Base-by-base conservation (phyloP, 2,113 vertebrate genomes). In the Sterna hirundo region DNA sequence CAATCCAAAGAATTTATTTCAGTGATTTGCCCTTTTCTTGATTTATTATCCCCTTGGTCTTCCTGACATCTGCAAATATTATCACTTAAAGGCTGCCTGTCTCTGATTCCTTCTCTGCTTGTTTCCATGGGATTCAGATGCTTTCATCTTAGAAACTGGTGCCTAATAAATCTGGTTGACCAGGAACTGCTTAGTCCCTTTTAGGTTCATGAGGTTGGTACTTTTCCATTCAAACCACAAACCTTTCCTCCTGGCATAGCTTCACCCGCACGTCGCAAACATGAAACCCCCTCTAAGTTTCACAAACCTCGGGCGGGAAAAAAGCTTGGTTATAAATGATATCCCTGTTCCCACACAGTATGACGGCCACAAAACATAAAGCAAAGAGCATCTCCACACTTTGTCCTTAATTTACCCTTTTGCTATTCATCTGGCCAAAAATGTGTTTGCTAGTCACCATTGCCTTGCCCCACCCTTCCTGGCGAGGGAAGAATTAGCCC, bases 101-200 rank as follows among this genome's bases (percentile, higher is more conserved):
- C 58, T 94, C 64, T 52, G 51, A 52, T 27, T 89, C 26, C 12
- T 83, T 68, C 62, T 68, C 57, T 89, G 61, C 74, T 96, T 89
- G 57, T 96, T 95, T 93, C 89, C 57, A 72, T 85, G 61, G 77
- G 44, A 94, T 95, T 96, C 65, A 60, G 60, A 54, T 3, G 20
- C 65, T 94, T 95, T 91, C 23, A 86, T 83, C 83, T 88, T 55
- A 62, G 76, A 89, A 91, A 86, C 29, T 44, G 38, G 19, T 36
- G 52, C 65, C 60, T 84, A 78, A 93, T 81, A 94, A 55, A 91
- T 66, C 55, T 66, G 25, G 10, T 21, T 81, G 91, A 84, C 60
- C 86, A 84, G 61, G 38, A 91, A 30, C 30, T 51, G 32, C 26
- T 91, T 46, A 51, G 29, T n/a, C 18, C 65, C 22, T 55, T 91